phyloP scores from a whole-genome alignment of 2,797 vertebrate genomes.

The Acanthopagrus latus region DNA sequence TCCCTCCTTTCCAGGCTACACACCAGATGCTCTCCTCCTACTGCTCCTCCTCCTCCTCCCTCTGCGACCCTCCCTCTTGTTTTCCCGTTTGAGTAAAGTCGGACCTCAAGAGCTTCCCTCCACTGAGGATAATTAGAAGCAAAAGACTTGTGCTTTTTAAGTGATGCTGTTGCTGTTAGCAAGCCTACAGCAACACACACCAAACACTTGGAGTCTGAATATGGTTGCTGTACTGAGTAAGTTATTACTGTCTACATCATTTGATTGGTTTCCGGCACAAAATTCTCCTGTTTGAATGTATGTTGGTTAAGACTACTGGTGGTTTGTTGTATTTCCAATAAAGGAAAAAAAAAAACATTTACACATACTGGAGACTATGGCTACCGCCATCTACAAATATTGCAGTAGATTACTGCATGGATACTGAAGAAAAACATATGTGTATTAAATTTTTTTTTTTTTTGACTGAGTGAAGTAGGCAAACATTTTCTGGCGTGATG shows the following conservation, averaged over 20 bases:
- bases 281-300: background rate
- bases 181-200: constrained; percentile 20
- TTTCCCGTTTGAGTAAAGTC: constrained; percentile 51
- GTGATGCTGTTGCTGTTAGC: constrained; percentile 36
- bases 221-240: constrained; percentile 3
- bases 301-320: background rate
- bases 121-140: constrained; percentile 65
- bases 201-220: constrained; percentile 19
- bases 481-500: constrained; percentile 31
- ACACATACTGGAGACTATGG: too few species aligned
- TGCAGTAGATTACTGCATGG: background rate
- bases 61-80: constrained; percentile 36
- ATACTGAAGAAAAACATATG: background rate
- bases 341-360: background rate
- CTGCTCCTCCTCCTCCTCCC: constrained; percentile 14
- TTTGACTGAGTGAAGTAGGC: background rate
- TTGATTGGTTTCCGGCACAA: background rate
- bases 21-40: constrained; percentile 65
- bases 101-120: constrained; percentile 47
- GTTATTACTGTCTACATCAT: background rate
- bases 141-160: constrained; percentile 43
- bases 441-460: constrained; percentile 23
- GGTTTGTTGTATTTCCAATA: background rate
- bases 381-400: background rate
- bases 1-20: constrained; percentile 37